Percentiles rank a stretch among this genome's conserved stretches.
These are phyloP conservation scores for Baccha elongata DNA, from an alignment of 2,888 invertebrate species.

Conservation along the genomic window DNA sequence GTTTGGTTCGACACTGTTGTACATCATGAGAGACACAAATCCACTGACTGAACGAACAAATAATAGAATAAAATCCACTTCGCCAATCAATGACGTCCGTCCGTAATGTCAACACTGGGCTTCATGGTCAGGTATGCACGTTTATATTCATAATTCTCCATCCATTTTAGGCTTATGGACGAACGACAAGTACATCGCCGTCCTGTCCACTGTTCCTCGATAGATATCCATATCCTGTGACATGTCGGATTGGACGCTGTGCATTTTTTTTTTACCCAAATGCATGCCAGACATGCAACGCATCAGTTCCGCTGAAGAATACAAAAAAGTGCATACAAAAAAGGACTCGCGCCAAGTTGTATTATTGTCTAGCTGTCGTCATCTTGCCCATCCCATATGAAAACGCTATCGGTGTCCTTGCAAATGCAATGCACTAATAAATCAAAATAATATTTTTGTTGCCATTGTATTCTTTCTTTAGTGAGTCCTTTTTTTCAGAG, in stretches of 20 bases:
- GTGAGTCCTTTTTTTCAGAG: slow-evolving; percentile 25
- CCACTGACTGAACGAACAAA: slow-evolving; percentile 4
- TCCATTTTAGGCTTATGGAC: slow-evolving; percentile 29
- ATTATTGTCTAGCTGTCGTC: slow-evolving; percentile 71
- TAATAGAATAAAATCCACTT: slow-evolving; percentile 17
- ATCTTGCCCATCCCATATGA: slow-evolving; percentile 51
- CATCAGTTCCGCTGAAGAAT: slow-evolving; percentile 37
- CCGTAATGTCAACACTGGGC: slow-evolving; percentile 58
- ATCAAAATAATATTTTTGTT: slow-evolving; percentile 73
- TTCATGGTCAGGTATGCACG: slow-evolving; percentile 27
- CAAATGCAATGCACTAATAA: slow-evolving; percentile 72
- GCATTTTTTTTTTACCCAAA: slow-evolving; percentile 62
- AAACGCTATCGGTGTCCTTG: slow-evolving; percentile 69
- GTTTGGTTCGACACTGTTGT: neutral
- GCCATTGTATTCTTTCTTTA: slow-evolving; percentile 68
- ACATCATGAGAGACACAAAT: slow-evolving; percentile 17
- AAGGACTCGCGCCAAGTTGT: slow-evolving; percentile 68
- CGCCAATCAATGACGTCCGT: slow-evolving; percentile 38
- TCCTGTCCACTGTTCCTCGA: slow-evolving; percentile 59
- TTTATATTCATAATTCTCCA: slow-evolving; percentile 64
- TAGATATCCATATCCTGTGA: slow-evolving; percentile 71
- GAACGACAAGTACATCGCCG: slow-evolving; percentile 38
- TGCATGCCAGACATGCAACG: slow-evolving; percentile 65
- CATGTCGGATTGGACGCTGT: slow-evolving; percentile 47
- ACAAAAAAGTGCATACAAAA: slow-evolving; percentile 15